These are phyloP conservation scores for Macquaria ambigua DNA, from an alignment of 2,113 vertebrate genomes.

Conservation along the genomic window DNA sequence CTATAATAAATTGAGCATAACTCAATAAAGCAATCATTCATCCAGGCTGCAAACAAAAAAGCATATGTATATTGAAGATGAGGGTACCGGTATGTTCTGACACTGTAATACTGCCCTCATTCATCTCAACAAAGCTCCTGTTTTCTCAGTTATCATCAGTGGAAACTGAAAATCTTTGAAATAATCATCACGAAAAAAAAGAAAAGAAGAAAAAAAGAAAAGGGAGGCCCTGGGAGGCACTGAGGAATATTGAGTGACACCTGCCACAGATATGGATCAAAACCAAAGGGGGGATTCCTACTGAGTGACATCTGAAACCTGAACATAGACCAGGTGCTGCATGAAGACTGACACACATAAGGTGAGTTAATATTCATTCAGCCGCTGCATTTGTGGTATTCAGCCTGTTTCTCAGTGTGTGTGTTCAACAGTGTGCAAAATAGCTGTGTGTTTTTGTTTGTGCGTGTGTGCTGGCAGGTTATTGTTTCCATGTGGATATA, in stretches of 20 bases:
- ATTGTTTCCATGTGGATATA: slow-evolving; percentile 31
- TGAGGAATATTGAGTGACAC: slow-evolving; percentile 59
- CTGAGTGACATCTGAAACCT: slow-evolving; percentile 53
- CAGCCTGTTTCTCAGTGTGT: slow-evolving; percentile 6
- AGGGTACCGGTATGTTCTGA: not conserved
- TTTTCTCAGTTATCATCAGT: slow-evolving; percentile 29
- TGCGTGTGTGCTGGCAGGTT: slow-evolving; percentile 1
- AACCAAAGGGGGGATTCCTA: slow-evolving; percentile 8
- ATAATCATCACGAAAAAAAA: slow-evolving; percentile 9
- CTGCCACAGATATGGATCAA: slow-evolving; percentile 60
- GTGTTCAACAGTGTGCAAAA: slow-evolving; percentile 42
- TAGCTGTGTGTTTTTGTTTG: slow-evolving; percentile 9
- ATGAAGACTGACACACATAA: slow-evolving; percentile 45
- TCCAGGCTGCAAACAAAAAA: not conserved
- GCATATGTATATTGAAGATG: not conserved
- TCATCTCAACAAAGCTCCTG: slow-evolving; percentile 38
- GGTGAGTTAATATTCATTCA: slow-evolving; percentile 44
- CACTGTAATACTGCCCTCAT: slow-evolving; percentile 8
- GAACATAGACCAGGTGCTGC: slow-evolving; percentile 28
- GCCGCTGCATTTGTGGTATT: slow-evolving; percentile 24
- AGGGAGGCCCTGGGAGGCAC: slow-evolving; percentile 9
- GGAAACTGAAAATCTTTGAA: slow-evolving; percentile 33
- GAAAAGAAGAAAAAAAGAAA: not conserved
- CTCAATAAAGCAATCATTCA: not conserved
- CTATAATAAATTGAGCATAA: not conserved